Conservation (phyloP, 2,888 invertebrate species). For the Erebia palarica region DNA sequence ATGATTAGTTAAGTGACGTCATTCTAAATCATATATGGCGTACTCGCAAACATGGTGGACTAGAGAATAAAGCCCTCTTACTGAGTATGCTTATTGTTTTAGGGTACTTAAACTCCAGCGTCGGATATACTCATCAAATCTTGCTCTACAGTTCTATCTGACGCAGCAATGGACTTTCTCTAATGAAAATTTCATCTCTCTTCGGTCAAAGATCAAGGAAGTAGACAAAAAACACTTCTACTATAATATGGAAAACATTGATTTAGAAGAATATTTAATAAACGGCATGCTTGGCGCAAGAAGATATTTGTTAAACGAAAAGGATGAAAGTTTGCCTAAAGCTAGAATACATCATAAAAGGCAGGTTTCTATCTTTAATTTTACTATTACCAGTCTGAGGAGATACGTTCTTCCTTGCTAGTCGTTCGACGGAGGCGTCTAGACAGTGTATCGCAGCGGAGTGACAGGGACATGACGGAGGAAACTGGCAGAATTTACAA, state of each 20-base stretch:
- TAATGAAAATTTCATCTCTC: constrained; percentile 62
- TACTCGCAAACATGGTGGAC: no score
- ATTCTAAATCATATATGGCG: no score
- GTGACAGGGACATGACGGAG: no score
- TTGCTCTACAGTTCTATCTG: constrained; percentile 88
- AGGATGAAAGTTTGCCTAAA: constrained; percentile 77
- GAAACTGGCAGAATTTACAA: no score
- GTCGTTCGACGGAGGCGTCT: no score
- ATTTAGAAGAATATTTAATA: constrained; percentile 75
- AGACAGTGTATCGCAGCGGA: no score
- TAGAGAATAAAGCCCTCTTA: no score
- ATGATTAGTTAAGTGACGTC: no score
- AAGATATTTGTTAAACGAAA: constrained; percentile 78
- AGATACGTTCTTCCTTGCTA: no score
- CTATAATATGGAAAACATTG: constrained; percentile 78
- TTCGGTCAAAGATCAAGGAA: constrained; percentile 77
- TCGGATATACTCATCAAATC: constrained; percentile 89
- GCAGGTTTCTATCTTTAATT: constrained; percentile 55
- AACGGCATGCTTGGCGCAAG: constrained; percentile 84
- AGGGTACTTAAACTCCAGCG: constrained; percentile 91
- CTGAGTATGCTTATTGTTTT: background rate
- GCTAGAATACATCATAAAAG: constrained; percentile 77
- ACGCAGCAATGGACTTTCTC: constrained; percentile 89
- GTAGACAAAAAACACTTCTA: constrained; percentile 81
- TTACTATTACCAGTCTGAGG: no score